Evolutionary conservation across 1,140 invertebrate genomes (phyloP), one percentile per base, ranked within the genome.

Genomic region (Eumeta japonica): DNA sequence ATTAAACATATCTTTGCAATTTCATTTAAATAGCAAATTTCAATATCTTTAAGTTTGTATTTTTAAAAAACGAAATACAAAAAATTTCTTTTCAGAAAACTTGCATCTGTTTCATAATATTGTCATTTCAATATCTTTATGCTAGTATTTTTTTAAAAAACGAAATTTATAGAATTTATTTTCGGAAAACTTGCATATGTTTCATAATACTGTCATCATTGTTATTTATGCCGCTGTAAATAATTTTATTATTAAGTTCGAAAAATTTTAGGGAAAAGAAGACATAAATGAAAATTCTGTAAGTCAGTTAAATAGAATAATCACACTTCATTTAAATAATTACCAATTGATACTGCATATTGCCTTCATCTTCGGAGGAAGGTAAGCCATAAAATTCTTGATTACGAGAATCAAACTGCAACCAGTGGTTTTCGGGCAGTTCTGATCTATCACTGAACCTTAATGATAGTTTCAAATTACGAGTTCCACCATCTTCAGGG

Each of bases 361-460:
- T 78, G 3, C 86, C 87, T 3, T 81, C 76, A 58, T 93, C 84
- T 2, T 71, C 68, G 3, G 74, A 55, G 24, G 85, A 71, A 3
- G 91, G 91, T 15, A 94, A 79, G 2, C 92, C 92, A 63, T 84
- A 93, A 59, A 94, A 92, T 77, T 93, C 90, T 58, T 92, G 88
- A 74, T 92, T 92, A 40, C 87, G 88, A 2, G 76, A 76, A 57
- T 95, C 89, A 58, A 94, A 95, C 62, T 93, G 90, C 29, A 95
- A 66, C 92, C 92, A 95, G 53, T 89, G 83, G n/a, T 81, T 63
- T 0, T 78, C 38, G 1, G 83, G 77, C 16, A 93, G 78, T 33
- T 82, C 71, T 7, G 80, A 79, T 29, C 85, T 78, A 43, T 92
- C 85, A 28, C 81, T 81, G 17, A 83, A 87, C 10, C 87, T 78